These are phyloP conservation scores for Podilymbus podiceps DNA, from an alignment of 2,113 vertebrate species.

Conservation along the genomic window DNA sequence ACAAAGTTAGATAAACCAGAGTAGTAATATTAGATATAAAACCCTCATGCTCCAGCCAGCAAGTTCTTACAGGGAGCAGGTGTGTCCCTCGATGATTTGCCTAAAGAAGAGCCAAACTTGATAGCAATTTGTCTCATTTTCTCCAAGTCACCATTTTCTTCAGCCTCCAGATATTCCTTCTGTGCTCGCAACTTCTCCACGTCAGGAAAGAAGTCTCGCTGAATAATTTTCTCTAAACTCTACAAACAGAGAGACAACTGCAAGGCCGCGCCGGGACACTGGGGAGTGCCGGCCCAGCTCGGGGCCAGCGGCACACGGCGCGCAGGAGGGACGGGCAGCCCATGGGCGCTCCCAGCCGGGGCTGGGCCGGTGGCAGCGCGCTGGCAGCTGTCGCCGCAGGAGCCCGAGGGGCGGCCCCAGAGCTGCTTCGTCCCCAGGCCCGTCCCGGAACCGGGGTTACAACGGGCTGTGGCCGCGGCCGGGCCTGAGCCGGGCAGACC, in stretches of 20 bases:
- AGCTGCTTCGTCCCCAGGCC: neutral
- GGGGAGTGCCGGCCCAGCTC: fast-evolving
- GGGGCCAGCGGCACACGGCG: neutral
- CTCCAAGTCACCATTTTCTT: conserved; percentile 91
- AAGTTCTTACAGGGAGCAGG: conserved; percentile 85
- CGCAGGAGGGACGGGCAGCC: neutral
- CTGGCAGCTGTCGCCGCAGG: neutral
- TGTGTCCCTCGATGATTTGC: conserved; percentile 81
- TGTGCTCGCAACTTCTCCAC: conserved; percentile 92
- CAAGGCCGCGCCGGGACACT: neutral
- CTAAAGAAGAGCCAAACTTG: conserved; percentile 87
- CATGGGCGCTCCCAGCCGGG: neutral
- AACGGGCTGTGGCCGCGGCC: neutral
- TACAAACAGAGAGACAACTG: neutral
- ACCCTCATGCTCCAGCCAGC: neutral
- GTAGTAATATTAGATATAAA: neutral
- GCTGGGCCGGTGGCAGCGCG: neutral
- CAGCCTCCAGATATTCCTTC: conserved; percentile 93
- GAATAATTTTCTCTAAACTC: conserved; percentile 92
- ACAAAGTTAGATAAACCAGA: neutral
- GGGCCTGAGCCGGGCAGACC: neutral
- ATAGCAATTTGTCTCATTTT: conserved; percentile 96
- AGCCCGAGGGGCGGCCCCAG: neutral
- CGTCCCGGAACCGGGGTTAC: no score
- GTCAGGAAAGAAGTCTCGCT: conserved; percentile 95